A percentile compares a stretch with the other conserved stretches of the same genome.
Evolutionary conservation across 2,888 invertebrate genomes (phyloP).

Genomic region (Spodoptera littoralis): DNA sequence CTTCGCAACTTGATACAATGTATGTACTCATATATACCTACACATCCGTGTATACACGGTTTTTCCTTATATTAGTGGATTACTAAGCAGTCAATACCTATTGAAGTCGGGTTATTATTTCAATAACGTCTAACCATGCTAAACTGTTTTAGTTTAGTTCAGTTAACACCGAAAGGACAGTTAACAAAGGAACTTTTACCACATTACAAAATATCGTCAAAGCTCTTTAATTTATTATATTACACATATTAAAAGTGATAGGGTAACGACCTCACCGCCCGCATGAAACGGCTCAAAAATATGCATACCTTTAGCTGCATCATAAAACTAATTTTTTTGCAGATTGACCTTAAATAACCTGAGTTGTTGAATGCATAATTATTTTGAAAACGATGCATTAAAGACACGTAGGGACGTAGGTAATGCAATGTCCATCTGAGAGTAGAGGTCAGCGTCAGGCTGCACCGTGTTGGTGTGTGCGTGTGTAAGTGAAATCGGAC

Average conservation of each 20-base stretch:
- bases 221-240: not conserved
- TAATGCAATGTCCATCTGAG: slow-evolving; percentile 69
- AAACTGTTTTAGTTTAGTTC: too few relatives aligned
- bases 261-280: slow-evolving; percentile 31
- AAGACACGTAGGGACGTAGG: slow-evolving; percentile 59
- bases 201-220: not conserved
- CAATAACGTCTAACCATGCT: not conserved
- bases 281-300: slow-evolving; percentile 21
- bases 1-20: slow-evolving; percentile 63
- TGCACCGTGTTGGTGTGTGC: slow-evolving; percentile 60
- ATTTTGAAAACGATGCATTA: slow-evolving; percentile 44
- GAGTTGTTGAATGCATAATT: slow-evolving; percentile 19
- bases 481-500: slow-evolving; percentile 67
- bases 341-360: slow-evolving; percentile 17
- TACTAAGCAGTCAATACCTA: slow-evolving; percentile 5
- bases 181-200: not conserved
- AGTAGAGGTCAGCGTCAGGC: slow-evolving; percentile 76
- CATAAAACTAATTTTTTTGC: slow-evolving; percentile 9
- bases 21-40: slow-evolving; percentile 20
- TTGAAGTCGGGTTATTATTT: slow-evolving; percentile 22
- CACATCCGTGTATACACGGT: slow-evolving; percentile 18
- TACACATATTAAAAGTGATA: not conserved
- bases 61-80: slow-evolving; percentile 40
- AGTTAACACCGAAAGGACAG: not conserved
- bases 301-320: slow-evolving; percentile 7